A percentile compares a stretch with the other conserved stretches of the same genome.
phyloP scores from a whole-genome alignment of 1,140 invertebrate genomes.

The Cherax destructor region DNA sequence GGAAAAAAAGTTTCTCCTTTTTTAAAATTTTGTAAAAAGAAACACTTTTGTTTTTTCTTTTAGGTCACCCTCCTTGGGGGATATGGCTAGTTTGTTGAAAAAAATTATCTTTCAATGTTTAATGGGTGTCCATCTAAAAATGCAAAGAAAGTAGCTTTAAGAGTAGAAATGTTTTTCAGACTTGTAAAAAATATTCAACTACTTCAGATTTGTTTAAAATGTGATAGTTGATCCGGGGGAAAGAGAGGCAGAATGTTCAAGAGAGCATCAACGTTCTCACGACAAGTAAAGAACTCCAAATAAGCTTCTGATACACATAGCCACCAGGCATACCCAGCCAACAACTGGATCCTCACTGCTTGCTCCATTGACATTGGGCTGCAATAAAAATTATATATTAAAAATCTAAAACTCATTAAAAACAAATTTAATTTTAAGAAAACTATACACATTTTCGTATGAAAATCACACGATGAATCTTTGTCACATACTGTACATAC shows the following conservation, averaged over 20 bases:
- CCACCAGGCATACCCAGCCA: constrained; percentile 80
- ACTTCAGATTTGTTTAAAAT: constrained; percentile 75
- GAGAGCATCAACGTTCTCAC: constrained; percentile 77
- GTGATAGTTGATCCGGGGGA: constrained; percentile 80
- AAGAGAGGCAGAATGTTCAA: constrained; percentile 77
- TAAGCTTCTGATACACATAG: constrained; percentile 81
- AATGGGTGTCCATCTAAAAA: not conserved
- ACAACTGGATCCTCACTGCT: constrained; percentile 77
- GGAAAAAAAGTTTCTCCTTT: too few species aligned
- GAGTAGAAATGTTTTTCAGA: too few species aligned
- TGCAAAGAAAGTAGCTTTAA: not conserved
- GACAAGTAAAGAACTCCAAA: constrained; percentile 80
- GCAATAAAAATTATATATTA: constrained; percentile 48
- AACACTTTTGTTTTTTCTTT: too few species aligned
- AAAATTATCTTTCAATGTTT: not conserved
- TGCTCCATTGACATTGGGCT: constrained; percentile 79
- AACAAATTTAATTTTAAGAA: not conserved
- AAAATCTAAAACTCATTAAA: not conserved
- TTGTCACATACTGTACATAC: too few species aligned
- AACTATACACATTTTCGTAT: not conserved
- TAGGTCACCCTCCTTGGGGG: too few species aligned
- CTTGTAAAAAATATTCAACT: not conserved
- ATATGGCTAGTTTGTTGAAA: too few species aligned
- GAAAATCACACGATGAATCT: too few species aligned
- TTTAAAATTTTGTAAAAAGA: too few species aligned